phyloP scores from a whole-genome alignment of 1,140 invertebrate species.

The Chelonus insularis region DNA sequence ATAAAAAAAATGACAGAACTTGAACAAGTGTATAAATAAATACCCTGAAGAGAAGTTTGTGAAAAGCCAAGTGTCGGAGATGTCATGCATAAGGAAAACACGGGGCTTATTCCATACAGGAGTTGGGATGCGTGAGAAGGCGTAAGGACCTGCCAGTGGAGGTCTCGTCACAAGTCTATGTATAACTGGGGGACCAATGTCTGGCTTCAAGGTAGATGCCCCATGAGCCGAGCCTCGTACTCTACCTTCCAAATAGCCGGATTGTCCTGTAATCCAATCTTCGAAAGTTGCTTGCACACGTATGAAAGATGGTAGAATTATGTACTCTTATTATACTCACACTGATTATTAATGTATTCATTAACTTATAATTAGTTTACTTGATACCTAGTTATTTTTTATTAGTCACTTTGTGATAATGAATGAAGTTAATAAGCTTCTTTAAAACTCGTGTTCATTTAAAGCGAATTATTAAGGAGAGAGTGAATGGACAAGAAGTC shows the following conservation, averaged over 20 bases:
- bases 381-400: no score
- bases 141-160: slow-evolving; percentile 84
- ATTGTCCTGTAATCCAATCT: slow-evolving; percentile 55
- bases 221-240: slow-evolving; percentile 55
- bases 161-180: slow-evolving; percentile 74
- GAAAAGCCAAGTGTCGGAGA: slow-evolving; percentile 83
- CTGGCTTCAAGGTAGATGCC: slow-evolving; percentile 55
- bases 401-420: no score
- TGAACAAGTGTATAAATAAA: slow-evolving; percentile 44
- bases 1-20: no score
- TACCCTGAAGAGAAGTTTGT: slow-evolving; percentile 79
- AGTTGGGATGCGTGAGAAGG: slow-evolving; percentile 82
- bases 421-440: no score
- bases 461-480: no score
- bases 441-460: no score
- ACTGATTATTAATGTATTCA: no score
- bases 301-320: slow-evolving; percentile 29
- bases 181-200: slow-evolving; percentile 59
- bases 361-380: no score
- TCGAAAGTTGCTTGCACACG: slow-evolving; percentile 29
- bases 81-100: slow-evolving; percentile 74
- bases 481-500: no score
- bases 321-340: slow-evolving; percentile 30
- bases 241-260: slow-evolving; percentile 55
- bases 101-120: slow-evolving; percentile 79